Percentiles rank a stretch among this genome's conserved stretches.
These are phyloP conservation scores for Pandemis heparana DNA, from an alignment of 2,888 invertebrate species.

Conservation along the genomic window DNA sequence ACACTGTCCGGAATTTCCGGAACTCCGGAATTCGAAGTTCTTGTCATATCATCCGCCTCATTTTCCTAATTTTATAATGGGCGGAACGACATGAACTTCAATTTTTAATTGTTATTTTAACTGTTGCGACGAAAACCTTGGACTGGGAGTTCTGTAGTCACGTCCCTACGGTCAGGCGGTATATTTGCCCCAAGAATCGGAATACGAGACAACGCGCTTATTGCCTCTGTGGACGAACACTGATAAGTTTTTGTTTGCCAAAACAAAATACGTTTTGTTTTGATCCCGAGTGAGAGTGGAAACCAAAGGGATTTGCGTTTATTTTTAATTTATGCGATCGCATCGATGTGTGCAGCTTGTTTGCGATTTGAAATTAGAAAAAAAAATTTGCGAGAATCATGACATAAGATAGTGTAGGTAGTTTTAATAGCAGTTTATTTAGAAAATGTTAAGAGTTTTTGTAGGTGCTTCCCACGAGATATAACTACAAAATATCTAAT, in stretches of 20 bases:
- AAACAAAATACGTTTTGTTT: conserved; percentile 34
- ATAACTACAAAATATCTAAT: too few relatives aligned
- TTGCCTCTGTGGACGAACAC: conserved; percentile 31
- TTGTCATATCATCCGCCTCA: too few relatives aligned
- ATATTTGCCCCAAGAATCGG: conserved; percentile 70
- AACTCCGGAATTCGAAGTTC: too few relatives aligned
- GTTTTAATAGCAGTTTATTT: too few relatives aligned
- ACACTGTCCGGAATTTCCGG: too few relatives aligned
- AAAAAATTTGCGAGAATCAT: background rate
- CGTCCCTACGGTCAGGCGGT: conserved; percentile 48
- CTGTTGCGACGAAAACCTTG: too few relatives aligned
- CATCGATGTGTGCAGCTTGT: conserved; percentile 17
- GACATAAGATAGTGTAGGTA: too few relatives aligned
- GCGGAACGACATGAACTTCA: too few relatives aligned
- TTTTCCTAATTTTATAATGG: too few relatives aligned
- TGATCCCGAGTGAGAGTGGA: conserved; percentile 28
- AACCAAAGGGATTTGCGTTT: conserved; percentile 28
- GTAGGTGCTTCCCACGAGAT: too few relatives aligned
- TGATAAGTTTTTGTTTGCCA: conserved; percentile 34
- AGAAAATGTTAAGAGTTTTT: too few relatives aligned
- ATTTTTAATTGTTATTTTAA: too few relatives aligned
- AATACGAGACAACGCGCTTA: conserved; percentile 57
- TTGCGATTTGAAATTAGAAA: background rate
- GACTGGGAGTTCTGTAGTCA: background rate
- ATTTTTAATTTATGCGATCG: conserved; percentile 24